Evolutionary conservation across 2,113 vertebrate genomes (phyloP).

Genomic region (Myxocyprinus asiaticus): DNA sequence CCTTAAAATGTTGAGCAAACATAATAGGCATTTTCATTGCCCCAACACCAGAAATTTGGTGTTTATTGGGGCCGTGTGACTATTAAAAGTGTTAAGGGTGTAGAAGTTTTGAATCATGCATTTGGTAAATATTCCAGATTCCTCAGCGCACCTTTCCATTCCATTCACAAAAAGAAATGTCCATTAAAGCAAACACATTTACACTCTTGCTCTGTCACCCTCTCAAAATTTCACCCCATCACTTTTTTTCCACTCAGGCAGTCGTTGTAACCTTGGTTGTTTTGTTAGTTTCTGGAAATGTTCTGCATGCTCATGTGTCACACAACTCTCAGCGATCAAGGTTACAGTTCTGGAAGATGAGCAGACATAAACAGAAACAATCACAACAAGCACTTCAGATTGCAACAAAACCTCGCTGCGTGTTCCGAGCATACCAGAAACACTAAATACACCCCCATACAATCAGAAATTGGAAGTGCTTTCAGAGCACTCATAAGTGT

Average conservation of each 20-base stretch:
- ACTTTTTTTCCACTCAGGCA: conserved; percentile 14
- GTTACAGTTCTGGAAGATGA: conserved; percentile 31
- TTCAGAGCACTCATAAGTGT: too few species aligned
- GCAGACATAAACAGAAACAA: conserved; percentile 6
- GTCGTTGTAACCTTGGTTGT: conserved; percentile 19
- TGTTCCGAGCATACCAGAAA: conserved; percentile 34
- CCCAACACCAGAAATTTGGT: too few species aligned
- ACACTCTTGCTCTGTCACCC: neutral
- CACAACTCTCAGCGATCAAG: conserved; percentile 9
- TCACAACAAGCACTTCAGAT: conserved; percentile 56
- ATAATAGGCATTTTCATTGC: too few species aligned
- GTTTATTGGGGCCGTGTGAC: too few species aligned
- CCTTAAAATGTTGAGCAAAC: too few species aligned
- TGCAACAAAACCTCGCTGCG: conserved; percentile 66
- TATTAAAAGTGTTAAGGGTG: neutral
- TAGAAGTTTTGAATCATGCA: neutral
- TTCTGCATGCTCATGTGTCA: conserved; percentile 1
- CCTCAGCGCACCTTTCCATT: too few species aligned
- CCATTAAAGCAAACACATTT: neutral
- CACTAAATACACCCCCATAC: neutral
- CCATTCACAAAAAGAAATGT: neutral
- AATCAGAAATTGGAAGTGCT: conserved; percentile 36
- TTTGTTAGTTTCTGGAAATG: neutral
- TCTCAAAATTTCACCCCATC: neutral
- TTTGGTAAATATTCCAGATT: neutral